Percentiles rank a stretch among this genome's conserved stretches.
phyloP scores from a whole-genome alignment of 2,113 vertebrate species.

The Emydura subglobosa region DNA sequence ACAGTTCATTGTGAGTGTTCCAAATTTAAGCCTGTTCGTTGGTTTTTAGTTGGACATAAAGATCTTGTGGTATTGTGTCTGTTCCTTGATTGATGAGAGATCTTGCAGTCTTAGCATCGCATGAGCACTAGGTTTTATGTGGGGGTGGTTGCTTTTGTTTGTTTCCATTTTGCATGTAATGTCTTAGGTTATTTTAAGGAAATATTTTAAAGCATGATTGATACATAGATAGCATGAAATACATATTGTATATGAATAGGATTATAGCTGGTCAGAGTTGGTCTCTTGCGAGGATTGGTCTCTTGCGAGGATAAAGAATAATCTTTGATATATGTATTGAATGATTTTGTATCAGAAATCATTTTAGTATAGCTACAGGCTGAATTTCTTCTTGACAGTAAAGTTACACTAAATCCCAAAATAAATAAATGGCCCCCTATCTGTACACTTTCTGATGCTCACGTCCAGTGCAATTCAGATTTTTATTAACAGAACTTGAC shows the following conservation, averaged over 20 bases:
- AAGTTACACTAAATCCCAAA: not conserved
- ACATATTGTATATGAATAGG: not conserved
- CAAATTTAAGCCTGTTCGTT: not conserved
- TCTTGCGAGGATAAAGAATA: not conserved
- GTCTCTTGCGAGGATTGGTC: not conserved
- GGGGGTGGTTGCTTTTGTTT: not conserved
- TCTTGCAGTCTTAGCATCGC: not conserved
- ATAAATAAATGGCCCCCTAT: not conserved
- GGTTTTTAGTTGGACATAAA: not conserved
- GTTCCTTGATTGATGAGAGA: not conserved
- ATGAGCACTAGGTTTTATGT: not conserved
- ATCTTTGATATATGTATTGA: not conserved
- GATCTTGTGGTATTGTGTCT: not conserved
- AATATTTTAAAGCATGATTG: not conserved
- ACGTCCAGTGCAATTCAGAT: not conserved
- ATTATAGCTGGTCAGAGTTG: not conserved
- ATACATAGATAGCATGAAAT: not conserved
- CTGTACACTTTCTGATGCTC: not conserved
- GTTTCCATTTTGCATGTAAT: not conserved
- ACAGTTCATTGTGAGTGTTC: not conserved
- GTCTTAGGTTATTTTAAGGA: not conserved
- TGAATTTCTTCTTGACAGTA: not conserved
- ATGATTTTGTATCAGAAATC: not conserved
- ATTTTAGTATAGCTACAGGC: not conserved
- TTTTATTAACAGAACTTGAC: slow-evolving; percentile 52